phyloP scores from a whole-genome alignment of 2,113 vertebrate genomes.

The Chrysochloris asiatica region DNA sequence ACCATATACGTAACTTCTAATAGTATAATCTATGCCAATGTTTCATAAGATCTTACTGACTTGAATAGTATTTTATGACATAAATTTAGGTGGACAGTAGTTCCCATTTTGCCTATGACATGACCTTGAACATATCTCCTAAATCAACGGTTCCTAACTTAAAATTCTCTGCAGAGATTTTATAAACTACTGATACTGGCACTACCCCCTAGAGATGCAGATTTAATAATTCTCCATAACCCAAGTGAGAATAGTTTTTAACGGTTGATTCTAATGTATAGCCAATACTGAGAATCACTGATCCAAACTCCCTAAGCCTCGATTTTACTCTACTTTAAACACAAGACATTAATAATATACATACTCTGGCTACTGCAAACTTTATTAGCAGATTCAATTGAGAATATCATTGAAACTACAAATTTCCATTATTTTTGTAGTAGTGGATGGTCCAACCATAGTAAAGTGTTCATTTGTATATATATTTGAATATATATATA shows the following conservation, averaged over 20 bases:
- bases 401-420: neutral
- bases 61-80: neutral
- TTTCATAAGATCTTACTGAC: neutral
- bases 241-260: neutral
- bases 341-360: neutral
- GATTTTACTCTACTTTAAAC: neutral
- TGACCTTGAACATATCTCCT: neutral
- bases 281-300: neutral
- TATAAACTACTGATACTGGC: neutral
- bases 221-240: neutral
- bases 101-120: neutral
- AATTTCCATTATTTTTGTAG: neutral
- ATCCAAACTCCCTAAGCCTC: neutral
- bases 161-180: neutral
- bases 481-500: neutral
- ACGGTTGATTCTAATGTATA: neutral
- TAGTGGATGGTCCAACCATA: too few species aligned
- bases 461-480: neutral
- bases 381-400: neutral
- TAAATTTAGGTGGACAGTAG: neutral
- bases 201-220: neutral
- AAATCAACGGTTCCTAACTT: neutral
- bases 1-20: neutral
- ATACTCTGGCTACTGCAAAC: neutral
- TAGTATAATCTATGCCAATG: rapidly evolving